A percentile compares a stretch with the other conserved stretches of the same genome.
Conservation (phyloP, 2,797 vertebrate genomes). For the Poecilia gillii region DNA sequence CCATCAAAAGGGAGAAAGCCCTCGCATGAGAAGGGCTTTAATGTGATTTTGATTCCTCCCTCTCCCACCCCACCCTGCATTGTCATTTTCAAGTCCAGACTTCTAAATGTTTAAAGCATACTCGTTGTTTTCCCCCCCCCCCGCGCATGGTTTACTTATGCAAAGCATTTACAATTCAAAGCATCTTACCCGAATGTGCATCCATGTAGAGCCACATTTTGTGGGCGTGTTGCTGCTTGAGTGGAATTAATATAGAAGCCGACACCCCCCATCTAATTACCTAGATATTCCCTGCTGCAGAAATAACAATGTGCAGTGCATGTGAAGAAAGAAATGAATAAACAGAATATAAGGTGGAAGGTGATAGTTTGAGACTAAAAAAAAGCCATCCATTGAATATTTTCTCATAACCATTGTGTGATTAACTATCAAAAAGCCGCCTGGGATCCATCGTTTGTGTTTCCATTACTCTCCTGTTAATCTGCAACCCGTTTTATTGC, state of each 20-base stretch:
- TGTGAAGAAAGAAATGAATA: conserved; percentile 33
- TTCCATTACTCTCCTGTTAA: not conserved
- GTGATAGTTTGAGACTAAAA: not conserved
- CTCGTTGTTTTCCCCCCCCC: not conserved
- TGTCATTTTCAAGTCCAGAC: conserved; percentile 8
- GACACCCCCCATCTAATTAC: conserved; percentile 57
- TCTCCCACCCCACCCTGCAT: not conserved
- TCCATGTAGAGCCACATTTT: conserved; percentile 37
- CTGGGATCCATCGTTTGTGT: not conserved
- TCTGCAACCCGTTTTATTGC: not conserved
- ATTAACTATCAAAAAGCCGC: not conserved
- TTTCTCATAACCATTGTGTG: not conserved
- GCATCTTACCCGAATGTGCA: conserved; percentile 21
- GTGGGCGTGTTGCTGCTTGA: conserved; percentile 42
- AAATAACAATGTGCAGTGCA: conserved; percentile 63
- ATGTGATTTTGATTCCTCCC: conserved; percentile 31
- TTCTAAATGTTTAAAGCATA: conserved; percentile 13
- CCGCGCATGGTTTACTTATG: not conserved
- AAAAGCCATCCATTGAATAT: not conserved
- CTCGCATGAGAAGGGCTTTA: conserved; percentile 6
- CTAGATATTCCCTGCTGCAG: conserved; percentile 61
- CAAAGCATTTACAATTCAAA: conserved; percentile 22
- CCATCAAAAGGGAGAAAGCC: conserved; percentile 10
- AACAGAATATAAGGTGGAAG: not conserved
- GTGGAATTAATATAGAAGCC: conserved; percentile 47